Conservation (phyloP, 2,113 vertebrate genomes). For the Uria lomvia region DNA sequence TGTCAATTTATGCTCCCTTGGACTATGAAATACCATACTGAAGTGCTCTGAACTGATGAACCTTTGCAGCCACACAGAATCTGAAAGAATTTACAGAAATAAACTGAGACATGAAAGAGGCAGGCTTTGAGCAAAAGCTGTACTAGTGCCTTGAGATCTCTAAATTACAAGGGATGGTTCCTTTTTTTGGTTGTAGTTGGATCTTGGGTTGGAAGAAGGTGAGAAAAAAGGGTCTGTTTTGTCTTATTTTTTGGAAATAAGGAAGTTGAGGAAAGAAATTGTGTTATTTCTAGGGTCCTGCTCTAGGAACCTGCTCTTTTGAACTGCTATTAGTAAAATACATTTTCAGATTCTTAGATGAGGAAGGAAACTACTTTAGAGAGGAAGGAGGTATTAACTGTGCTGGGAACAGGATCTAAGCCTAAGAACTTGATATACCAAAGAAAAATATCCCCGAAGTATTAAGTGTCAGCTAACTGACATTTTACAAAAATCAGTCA, state of each 20-base stretch:
- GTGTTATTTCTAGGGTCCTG: background rate
- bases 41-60: background rate
- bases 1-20: background rate
- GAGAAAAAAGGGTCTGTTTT: background rate
- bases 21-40: background rate
- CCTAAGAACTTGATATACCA: background rate
- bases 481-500: background rate
- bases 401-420: background rate
- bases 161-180: background rate
- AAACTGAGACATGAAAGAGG: background rate
- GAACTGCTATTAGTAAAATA: background rate
- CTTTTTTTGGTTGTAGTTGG: background rate
- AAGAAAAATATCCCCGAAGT: background rate
- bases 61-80: background rate
- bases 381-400: background rate
- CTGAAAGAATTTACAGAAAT: background rate
- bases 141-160: background rate
- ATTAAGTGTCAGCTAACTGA: background rate
- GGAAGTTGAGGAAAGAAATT: background rate
- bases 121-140: background rate
- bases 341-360: background rate
- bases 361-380: background rate
- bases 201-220: background rate
- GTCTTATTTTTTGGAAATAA: background rate
- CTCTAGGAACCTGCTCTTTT: background rate